Percentiles rank a stretch among this genome's conserved stretches.
phyloP scores from a whole-genome alignment of 1,140 invertebrate genomes.

The Zophobas atratus region DNA sequence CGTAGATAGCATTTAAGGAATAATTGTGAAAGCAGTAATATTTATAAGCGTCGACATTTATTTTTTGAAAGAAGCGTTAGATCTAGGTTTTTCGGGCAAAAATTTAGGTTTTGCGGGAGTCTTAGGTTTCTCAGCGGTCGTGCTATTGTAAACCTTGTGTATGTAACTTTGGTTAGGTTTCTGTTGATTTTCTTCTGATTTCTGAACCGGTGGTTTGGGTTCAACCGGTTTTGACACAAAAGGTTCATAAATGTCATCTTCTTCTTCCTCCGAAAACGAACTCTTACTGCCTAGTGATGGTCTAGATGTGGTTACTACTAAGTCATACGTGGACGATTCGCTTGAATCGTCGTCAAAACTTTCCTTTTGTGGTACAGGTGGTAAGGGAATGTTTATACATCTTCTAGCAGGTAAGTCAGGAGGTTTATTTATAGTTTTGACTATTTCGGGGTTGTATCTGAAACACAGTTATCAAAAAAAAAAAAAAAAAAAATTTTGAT shows the following conservation, averaged over 20 bases:
- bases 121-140: too few species aligned
- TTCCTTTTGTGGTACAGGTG: neutral
- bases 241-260: slow-evolving; percentile 27
- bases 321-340: neutral
- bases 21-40: too few species aligned
- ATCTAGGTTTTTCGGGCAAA: too few species aligned
- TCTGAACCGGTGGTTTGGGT: neutral
- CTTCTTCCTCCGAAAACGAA: neutral
- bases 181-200: neutral
- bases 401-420: slow-evolving; percentile 5
- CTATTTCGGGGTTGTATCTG: too few species aligned
- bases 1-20: too few species aligned
- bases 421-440: neutral
- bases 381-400: neutral
- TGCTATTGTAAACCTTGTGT: too few species aligned
- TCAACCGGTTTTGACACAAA: neutral
- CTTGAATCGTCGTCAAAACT: neutral
- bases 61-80: too few species aligned
- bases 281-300: neutral
- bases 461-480: neutral
- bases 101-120: too few species aligned
- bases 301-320: neutral
- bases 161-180: too few species aligned
- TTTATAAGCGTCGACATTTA: too few species aligned
- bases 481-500: neutral